Evolutionary conservation across 2,888 invertebrate genomes (phyloP).

Genomic region (Eulithis prunata): DNA sequence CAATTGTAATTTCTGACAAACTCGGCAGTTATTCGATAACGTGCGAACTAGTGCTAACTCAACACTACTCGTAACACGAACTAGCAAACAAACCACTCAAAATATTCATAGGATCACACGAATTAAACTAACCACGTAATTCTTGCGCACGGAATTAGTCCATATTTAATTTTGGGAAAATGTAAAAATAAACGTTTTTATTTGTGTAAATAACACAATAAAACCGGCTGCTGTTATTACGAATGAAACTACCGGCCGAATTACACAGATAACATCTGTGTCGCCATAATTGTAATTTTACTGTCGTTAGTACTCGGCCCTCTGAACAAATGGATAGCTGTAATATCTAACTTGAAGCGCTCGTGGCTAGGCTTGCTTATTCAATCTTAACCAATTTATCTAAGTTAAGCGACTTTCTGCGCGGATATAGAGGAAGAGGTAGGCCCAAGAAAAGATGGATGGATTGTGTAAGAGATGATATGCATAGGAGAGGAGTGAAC

Average conservation of each 20-base stretch:
- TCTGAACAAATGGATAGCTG: constrained; percentile 16
- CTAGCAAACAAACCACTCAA: constrained; percentile 22
- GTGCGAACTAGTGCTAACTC: background rate
- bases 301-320: constrained; percentile 76
- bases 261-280: constrained; percentile 80
- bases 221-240: constrained; percentile 74
- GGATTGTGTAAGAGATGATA: no score
- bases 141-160: constrained; percentile 71
- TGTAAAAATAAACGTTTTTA: constrained; percentile 84
- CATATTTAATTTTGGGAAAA: constrained; percentile 85
- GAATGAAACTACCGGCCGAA: constrained; percentile 72
- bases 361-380: no score
- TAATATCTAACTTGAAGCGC: constrained; percentile 4
- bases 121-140: constrained; percentile 73
- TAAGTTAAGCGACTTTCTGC: no score
- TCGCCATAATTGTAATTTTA: constrained; percentile 80
- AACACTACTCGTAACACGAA: constrained; percentile 3
- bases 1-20: no score
- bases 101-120: constrained; percentile 56
- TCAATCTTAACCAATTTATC: no score
- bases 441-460: no score
- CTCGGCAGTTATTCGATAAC: background rate
- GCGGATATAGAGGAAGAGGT: no score
- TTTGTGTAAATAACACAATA: constrained; percentile 85
- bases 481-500: no score